Evolutionary conservation across 2,888 invertebrate species (phyloP).

Genomic region (Colostygia pectinataria): DNA sequence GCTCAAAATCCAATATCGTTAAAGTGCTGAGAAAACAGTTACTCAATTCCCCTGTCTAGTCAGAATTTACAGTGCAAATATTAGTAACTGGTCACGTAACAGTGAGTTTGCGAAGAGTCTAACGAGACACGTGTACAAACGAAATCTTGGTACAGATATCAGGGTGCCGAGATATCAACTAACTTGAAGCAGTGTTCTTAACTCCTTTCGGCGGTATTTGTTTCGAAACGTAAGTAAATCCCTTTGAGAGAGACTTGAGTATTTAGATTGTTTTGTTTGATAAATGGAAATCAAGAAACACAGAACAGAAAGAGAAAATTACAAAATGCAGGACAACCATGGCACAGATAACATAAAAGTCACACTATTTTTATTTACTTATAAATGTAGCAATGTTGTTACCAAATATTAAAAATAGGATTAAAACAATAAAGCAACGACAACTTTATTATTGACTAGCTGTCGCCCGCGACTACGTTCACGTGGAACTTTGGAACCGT

Average conservation of each 20-base stretch:
- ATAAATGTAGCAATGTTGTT: too few relatives aligned
- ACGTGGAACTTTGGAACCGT: too few relatives aligned
- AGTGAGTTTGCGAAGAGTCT: constrained; percentile 28
- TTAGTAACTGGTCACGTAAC: constrained; percentile 30
- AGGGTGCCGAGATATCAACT: constrained; percentile 16
- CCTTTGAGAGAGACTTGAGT: not conserved
- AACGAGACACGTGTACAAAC: constrained; percentile 34
- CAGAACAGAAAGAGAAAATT: not conserved
- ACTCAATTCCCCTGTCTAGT: constrained; percentile 11
- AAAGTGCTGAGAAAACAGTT: constrained; percentile 17
- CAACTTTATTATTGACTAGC: too few relatives aligned
- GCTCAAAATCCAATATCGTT: constrained; percentile 2
- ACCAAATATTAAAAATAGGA: too few relatives aligned
- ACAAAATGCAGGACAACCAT: too few relatives aligned
- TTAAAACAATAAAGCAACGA: too few relatives aligned
- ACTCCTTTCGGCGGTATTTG: constrained; percentile 6
- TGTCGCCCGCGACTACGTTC: too few relatives aligned
- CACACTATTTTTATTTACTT: too few relatives aligned
- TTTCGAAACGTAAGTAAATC: not conserved
- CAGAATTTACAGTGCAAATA: constrained; percentile 25
- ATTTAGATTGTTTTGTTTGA: not conserved
- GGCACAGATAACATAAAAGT: too few relatives aligned
- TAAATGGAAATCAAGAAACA: not conserved
- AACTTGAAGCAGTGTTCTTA: constrained; percentile 12
- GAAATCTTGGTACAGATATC: constrained; percentile 22